Evolutionary conservation across 2,113 vertebrate species (phyloP).

Genomic region (Sturnira hondurensis): DNA sequence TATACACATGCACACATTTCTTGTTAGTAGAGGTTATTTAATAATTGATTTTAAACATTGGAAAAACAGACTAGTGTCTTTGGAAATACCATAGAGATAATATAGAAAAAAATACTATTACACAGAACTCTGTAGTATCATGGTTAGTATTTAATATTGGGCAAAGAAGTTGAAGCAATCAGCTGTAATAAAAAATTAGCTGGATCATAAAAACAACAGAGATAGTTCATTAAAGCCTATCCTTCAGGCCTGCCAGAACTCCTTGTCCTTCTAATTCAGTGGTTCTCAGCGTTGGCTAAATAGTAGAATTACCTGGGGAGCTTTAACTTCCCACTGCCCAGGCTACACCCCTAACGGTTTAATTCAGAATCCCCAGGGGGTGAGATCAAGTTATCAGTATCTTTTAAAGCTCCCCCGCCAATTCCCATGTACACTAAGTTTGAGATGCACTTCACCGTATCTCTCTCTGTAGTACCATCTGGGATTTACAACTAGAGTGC

Average conservation of each 20-base stretch:
- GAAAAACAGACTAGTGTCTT: not conserved
- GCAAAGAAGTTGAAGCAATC: not conserved
- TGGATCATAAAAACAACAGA: not conserved
- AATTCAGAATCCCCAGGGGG: not conserved
- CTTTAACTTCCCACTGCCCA: not conserved
- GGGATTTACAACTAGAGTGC: slow-evolving; percentile 22
- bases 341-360: not conserved
- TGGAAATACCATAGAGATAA: not conserved
- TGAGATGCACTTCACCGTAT: not conserved
- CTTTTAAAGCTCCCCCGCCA: slow-evolving; percentile 8
- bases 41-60: not conserved
- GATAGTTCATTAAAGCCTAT: slow-evolving; percentile 18
- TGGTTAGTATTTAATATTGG: not conserved
- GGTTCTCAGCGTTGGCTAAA: slow-evolving; percentile 12
- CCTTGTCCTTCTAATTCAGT: slow-evolving; percentile 19
- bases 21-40: not conserved
- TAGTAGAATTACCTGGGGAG: slow-evolving; percentile 20
- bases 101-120: not conserved
- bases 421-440: not conserved
- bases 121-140: not conserved
- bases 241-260: not conserved
- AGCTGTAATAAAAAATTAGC: slow-evolving; percentile 12
- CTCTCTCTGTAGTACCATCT: not conserved
- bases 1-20: not conserved
- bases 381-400: not conserved